Evolutionary conservation across 2,113 vertebrate genomes (phyloP), one percentile per base, ranked within the genome.

Genomic region (Cebus imitator): DNA sequence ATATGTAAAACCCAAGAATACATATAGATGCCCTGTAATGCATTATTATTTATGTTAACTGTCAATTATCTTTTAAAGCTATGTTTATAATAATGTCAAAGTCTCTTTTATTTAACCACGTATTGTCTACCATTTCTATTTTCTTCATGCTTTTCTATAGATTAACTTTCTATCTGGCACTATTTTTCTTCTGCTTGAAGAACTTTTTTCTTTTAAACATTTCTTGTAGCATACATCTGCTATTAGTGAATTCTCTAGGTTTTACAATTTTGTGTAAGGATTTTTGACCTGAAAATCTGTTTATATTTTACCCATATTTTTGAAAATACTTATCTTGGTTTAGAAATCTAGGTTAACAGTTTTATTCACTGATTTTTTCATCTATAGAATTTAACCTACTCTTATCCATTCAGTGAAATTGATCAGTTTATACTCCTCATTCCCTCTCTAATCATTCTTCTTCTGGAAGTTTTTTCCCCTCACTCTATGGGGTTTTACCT

Each of bases 301-400:
- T 93, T 88, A 14, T 80, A 68, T 84, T 66, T 94, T 11, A 91
- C 27, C 55, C 90, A 80, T 16, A 78, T 27, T 81, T 91, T 95
- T 72, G 45, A 86, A 87, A 97, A 30, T 86, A 90, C 10, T 85
- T 48, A 43, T 85, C 25, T 43, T 23, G 21, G 20, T 90, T 43
- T 84, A 85, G 50, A 97, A 94, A 55, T 87, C 27, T 93, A 72
- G 23, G 35, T 21, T 97, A 61, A 87, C 23, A 70, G 35, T n/a
- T 72, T 95, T 75, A 48, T 58, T 78, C 64, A 72, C 48, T 35
- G 57, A 93, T n/a, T 23, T 83, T 91, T 93, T 72, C 35, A 45
- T 84, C 16, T 64, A 4, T 3, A 52, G 3, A 82, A 7, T 78
- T 45, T 92, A 90, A 95, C 87, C 40, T 90, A 76, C 40, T 55